phyloP scores from a whole-genome alignment of 2,888 invertebrate genomes.

The Smittia sp. region DNA sequence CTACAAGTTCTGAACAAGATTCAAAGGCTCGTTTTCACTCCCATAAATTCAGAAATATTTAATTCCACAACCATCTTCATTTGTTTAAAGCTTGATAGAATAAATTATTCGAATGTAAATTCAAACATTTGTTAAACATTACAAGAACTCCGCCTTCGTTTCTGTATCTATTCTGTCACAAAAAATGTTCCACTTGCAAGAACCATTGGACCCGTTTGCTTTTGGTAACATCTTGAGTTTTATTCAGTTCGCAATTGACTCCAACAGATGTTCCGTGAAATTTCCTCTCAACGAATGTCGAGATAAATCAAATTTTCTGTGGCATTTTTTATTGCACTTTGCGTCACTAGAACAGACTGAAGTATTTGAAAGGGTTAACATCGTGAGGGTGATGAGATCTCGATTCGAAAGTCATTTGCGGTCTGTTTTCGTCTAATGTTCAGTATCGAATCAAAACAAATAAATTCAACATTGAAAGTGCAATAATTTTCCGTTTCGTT shows the following conservation, averaged over 20 bases:
- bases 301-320: constrained; percentile 34
- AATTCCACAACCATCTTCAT: too few relatives aligned
- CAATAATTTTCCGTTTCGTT: constrained; percentile 41
- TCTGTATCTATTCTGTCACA: background rate
- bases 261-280: constrained; percentile 38
- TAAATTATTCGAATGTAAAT: background rate
- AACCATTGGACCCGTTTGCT: background rate
- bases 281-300: background rate
- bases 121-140: constrained; percentile 23
- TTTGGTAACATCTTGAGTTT: background rate
- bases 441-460: constrained; percentile 37
- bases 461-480: constrained; percentile 39
- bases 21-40: too few relatives aligned
- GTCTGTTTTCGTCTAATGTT: constrained; percentile 22
- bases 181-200: background rate
- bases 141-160: constrained; percentile 24
- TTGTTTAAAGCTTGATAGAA: too few relatives aligned
- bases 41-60: too few relatives aligned
- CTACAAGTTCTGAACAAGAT: too few relatives aligned
- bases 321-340: constrained; percentile 40
- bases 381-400: constrained; percentile 33
- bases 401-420: constrained; percentile 33
- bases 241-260: constrained; percentile 18
- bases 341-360: background rate
- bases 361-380: constrained; percentile 9